Percentiles rank a stretch among this genome's conserved stretches.
phyloP scores from a whole-genome alignment of 2,888 invertebrate species.

The Tenthredo notha region DNA sequence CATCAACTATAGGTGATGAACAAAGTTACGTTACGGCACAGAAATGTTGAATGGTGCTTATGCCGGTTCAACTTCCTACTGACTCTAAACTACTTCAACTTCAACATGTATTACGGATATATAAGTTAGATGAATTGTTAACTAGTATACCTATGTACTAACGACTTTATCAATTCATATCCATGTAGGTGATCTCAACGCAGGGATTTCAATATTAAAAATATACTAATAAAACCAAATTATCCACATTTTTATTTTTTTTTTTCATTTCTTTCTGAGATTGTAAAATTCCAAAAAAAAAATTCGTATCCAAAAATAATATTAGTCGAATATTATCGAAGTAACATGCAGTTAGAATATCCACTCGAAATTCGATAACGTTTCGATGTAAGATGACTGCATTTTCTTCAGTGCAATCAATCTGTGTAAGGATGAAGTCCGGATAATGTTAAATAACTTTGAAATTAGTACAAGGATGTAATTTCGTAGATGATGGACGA shows the following conservation, averaged over 20 bases:
- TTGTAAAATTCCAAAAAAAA: too few species aligned
- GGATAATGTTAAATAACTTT: too few species aligned
- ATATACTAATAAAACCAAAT: background rate
- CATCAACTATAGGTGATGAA: constrained; percentile 62
- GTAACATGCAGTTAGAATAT: too few species aligned
- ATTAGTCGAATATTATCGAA: too few species aligned
- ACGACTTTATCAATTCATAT: background rate
- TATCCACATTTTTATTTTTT: background rate
- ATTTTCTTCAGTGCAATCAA: too few species aligned
- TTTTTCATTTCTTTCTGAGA: background rate
- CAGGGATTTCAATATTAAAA: background rate
- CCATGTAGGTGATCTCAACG: background rate
- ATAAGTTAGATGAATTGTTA: constrained; percentile 35
- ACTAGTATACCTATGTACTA: background rate
- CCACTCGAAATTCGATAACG: too few species aligned
- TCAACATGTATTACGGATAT: constrained; percentile 6
- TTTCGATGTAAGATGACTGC: too few species aligned
- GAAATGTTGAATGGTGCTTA: constrained; percentile 41
- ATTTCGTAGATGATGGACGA: background rate
- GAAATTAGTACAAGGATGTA: background rate
- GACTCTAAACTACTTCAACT: constrained; percentile 35
- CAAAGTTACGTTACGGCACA: constrained; percentile 31
- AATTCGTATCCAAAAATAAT: too few species aligned
- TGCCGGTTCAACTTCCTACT: constrained; percentile 11
- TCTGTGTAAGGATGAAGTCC: too few species aligned